phyloP scores from a whole-genome alignment of 2,888 invertebrate species.

The Capitulum mitella region DNA sequence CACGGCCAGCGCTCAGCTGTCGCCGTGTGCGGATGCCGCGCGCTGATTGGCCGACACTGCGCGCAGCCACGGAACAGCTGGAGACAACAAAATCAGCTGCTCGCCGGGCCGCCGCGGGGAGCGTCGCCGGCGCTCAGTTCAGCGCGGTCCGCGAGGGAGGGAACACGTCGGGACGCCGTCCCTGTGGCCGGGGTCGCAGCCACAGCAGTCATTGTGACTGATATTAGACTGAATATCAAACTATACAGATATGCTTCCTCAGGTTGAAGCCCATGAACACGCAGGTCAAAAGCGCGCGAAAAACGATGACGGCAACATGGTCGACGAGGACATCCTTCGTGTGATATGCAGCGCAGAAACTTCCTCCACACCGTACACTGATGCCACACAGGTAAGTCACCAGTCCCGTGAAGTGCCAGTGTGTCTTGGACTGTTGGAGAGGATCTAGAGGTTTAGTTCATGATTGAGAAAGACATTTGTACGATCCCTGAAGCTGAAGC shows the following conservation, averaged over 20 bases:
- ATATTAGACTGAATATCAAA: too few species aligned
- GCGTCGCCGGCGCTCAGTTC: neutral
- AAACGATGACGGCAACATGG: neutral
- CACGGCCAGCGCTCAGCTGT: too few species aligned
- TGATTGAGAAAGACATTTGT: too few species aligned
- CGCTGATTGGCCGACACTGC: neutral
- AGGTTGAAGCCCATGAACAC: neutral
- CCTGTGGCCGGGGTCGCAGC: too few species aligned
- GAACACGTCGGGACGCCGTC: too few species aligned
- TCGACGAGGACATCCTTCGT: conserved; percentile 2
- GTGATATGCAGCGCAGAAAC: neutral
- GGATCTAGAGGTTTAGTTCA: too few species aligned
- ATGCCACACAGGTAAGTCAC: neutral
- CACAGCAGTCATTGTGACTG: too few species aligned
- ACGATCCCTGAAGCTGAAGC: too few species aligned
- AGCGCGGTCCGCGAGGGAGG: neutral
- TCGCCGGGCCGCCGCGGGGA: neutral
- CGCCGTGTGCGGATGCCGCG: neutral
- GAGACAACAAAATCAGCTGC: conserved; percentile 6
- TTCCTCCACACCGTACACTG: neutral
- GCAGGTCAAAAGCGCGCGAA: neutral
- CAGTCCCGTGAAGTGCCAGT: too few species aligned
- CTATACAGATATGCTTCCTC: neutral
- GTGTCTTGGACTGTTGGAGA: too few species aligned
- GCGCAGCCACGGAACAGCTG: conserved; percentile 19